phyloP scores from a whole-genome alignment of 2,888 invertebrate genomes.

The Ichneumoninae sp. region DNA sequence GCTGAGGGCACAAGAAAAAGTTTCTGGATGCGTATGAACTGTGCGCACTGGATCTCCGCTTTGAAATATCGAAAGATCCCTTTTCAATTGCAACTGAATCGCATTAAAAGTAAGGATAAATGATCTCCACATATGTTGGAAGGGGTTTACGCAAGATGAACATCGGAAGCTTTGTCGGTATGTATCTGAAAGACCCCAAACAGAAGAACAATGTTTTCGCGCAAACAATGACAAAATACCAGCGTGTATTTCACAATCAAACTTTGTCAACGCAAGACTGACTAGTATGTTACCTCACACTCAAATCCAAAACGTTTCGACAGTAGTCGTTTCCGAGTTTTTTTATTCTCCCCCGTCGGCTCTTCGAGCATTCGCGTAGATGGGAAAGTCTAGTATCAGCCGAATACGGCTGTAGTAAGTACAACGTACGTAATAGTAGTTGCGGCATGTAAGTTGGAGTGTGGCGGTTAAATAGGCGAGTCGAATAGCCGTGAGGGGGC shows the following conservation, averaged over 20 bases:
- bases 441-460: not conserved
- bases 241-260: too few species aligned
- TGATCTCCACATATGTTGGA: not conserved
- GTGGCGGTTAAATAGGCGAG: constrained; percentile 7
- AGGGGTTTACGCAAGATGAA: too few species aligned
- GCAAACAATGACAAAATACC: too few species aligned
- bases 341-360: not conserved
- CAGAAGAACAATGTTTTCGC: not conserved
- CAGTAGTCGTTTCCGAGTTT: not conserved
- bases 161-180: too few species aligned
- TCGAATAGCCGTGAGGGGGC: not conserved
- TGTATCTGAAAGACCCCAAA: not conserved
- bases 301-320: not conserved
- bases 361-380: not conserved
- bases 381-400: not conserved
- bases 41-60: not conserved
- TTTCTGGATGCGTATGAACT: constrained; percentile 1
- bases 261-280: not conserved
- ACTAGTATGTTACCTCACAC: not conserved
- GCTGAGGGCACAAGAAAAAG: not conserved
- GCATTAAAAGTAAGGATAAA: not conserved
- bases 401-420: not conserved
- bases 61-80: not conserved
- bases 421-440: not conserved
- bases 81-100: not conserved